Evolutionary conservation across 2,113 vertebrate genomes (phyloP).

Genomic region (Promerops cafer): DNA sequence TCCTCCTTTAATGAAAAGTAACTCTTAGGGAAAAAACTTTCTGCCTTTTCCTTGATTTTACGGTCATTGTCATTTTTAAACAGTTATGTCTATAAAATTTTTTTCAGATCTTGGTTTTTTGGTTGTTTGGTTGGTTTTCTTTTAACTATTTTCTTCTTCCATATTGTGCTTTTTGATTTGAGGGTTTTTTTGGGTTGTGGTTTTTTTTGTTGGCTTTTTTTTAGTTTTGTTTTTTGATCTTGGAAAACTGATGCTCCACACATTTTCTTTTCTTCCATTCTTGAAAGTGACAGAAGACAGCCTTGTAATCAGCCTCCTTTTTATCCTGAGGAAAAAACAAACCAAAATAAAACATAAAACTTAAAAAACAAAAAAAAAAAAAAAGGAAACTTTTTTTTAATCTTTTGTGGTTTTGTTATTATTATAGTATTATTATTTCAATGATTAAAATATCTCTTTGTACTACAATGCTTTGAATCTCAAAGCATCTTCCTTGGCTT

Average conservation of each 20-base stretch:
- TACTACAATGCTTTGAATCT: slow-evolving; percentile 86
- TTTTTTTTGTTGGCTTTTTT: not conserved
- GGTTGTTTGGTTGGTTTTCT: not conserved
- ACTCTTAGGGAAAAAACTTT: not conserved
- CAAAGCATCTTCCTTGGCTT: slow-evolving; percentile 96
- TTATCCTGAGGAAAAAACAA: slow-evolving; percentile 29
- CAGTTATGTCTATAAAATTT: slow-evolving; percentile 21
- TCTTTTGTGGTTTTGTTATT: slow-evolving; percentile 57
- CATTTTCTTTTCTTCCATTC: slow-evolving; percentile 58
- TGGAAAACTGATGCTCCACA: slow-evolving; percentile 68
- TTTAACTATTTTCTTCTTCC: slow-evolving; percentile 9
- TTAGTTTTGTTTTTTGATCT: slow-evolving; percentile 1
- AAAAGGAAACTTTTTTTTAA: not conserved
- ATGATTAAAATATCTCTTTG: slow-evolving; percentile 72
- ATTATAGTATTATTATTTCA: slow-evolving; percentile 71
- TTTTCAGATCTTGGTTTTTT: not conserved
- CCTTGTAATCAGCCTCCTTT: slow-evolving; percentile 59
- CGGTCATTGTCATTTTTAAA: slow-evolving; percentile 29
- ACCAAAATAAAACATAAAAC: not conserved
- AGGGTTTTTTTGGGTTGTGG: not conserved
- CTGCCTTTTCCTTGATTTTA: slow-evolving; percentile 42
- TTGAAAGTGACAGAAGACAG: slow-evolving; percentile 66
- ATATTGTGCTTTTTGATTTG: slow-evolving; percentile 9
- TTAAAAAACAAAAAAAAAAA: not conserved
- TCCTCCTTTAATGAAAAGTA: not conserved